Evolutionary conservation across 2,113 vertebrate genomes (phyloP).

Genomic region (Ascaphus truei): DNA sequence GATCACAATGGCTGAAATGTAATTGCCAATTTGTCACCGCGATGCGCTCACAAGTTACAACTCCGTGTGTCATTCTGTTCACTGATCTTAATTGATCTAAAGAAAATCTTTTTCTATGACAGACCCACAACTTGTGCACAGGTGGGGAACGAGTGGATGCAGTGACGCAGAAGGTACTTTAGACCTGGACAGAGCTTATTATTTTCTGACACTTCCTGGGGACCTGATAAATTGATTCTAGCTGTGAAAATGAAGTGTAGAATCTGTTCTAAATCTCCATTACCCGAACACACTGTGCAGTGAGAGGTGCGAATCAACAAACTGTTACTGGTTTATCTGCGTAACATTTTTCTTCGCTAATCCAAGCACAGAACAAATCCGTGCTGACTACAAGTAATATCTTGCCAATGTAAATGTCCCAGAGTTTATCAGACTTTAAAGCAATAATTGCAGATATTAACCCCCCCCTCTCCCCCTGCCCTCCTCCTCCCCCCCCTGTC

Average conservation of each 20-base stretch:
- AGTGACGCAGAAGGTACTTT: slow-evolving; percentile 35
- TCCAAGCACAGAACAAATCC: neutral
- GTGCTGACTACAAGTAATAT: too few species aligned
- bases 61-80: slow-evolving; percentile 12
- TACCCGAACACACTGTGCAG: neutral
- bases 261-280: slow-evolving; percentile 25
- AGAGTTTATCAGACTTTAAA: neutral
- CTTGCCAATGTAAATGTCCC: too few species aligned
- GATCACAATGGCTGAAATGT: neutral
- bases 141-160: slow-evolving; percentile 41
- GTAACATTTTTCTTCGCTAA: slow-evolving; percentile 28
- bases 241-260: slow-evolving; percentile 32
- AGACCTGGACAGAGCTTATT: slow-evolving; percentile 30
- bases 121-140: slow-evolving; percentile 30
- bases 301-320: slow-evolving; percentile 31
- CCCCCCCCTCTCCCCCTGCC: rapidly evolving
- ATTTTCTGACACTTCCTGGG: slow-evolving; percentile 34
- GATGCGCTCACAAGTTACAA: neutral
- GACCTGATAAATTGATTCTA: slow-evolving; percentile 38
- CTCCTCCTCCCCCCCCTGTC: neutral
- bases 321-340: neutral
- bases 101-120: slow-evolving; percentile 34
- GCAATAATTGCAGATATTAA: neutral
- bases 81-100: slow-evolving; percentile 47
- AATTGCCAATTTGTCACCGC: slow-evolving; percentile 15